phyloP scores from a whole-genome alignment of 1,140 invertebrate species.

The Drosophila tropicalis region DNA sequence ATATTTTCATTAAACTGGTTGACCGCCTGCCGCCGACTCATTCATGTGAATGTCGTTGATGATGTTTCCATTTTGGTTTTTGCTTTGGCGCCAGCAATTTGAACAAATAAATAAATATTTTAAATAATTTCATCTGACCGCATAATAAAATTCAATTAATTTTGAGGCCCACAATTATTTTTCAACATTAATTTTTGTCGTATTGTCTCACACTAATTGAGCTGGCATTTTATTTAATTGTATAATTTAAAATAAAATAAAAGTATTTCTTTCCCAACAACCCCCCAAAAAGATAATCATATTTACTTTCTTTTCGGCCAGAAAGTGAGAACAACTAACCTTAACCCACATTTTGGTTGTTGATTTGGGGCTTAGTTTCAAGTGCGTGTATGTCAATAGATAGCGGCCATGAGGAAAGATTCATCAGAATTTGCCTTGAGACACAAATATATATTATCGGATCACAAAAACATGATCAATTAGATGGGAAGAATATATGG shows the following conservation, averaged over 20 bases:
- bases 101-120: slow-evolving; percentile 29
- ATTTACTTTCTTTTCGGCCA: slow-evolving; percentile 56
- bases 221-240: slow-evolving; percentile 35
- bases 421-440: neutral
- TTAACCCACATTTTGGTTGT: slow-evolving; percentile 62
- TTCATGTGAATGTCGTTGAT: slow-evolving; percentile 9
- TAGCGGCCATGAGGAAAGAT: slow-evolving; percentile 37
- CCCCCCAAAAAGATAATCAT: slow-evolving; percentile 38
- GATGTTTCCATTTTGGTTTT: slow-evolving; percentile 59
- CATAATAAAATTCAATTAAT: slow-evolving; percentile 57
- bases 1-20: slow-evolving; percentile 12
- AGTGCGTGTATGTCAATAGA: slow-evolving; percentile 20
- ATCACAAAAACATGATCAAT: too few species aligned
- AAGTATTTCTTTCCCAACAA: slow-evolving; percentile 27
- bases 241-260: slow-evolving; percentile 28
- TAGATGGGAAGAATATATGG: too few species aligned
- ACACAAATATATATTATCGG: too few species aligned
- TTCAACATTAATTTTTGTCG: slow-evolving; percentile 30
- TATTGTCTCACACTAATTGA: slow-evolving; percentile 47
- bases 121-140: slow-evolving; percentile 46
- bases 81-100: slow-evolving; percentile 30
- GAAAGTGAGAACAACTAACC: slow-evolving; percentile 54
- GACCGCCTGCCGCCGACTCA: neutral
- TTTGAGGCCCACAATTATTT: slow-evolving; percentile 40
- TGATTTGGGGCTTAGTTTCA: slow-evolving; percentile 32